Evolutionary conservation across 2,113 vertebrate species (phyloP).

Genomic region (Ctenodactylus gundi): DNA sequence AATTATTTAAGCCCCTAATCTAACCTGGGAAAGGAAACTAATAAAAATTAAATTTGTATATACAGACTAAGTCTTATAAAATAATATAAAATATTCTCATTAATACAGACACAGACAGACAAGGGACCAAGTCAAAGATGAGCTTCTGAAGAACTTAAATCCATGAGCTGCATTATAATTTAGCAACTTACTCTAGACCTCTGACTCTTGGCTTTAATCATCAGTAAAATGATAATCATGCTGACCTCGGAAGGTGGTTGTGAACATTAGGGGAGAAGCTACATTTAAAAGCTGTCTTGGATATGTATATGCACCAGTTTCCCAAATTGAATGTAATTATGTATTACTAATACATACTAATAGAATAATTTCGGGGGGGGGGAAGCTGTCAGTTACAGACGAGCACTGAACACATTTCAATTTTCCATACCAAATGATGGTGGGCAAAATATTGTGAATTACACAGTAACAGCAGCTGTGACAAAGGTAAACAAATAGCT

Average conservation of each 20-base stretch:
- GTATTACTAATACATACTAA: neutral
- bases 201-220: conserved; percentile 34
- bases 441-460: neutral
- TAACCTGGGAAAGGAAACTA: conserved; percentile 7
- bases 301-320: neutral
- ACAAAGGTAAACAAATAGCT: neutral
- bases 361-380: neutral
- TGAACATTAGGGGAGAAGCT: conserved; percentile 3
- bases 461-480: neutral
- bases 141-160: neutral
- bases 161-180: neutral
- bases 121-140: neutral
- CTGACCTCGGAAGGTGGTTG: neutral
- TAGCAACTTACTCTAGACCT: neutral
- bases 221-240: conserved; percentile 22
- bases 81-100: conserved; percentile 32
- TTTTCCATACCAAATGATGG: conserved; percentile 11
- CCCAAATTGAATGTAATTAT: neutral
- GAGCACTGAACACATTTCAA: conserved; percentile 15
- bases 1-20: neutral
- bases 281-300: neutral
- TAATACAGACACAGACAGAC: neutral
- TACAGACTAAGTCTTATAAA: neutral
- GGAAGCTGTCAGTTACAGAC: neutral
- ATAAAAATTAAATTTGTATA: neutral